Evolutionary conservation across 2,888 invertebrate species (phyloP).

Genomic region (Xestoiulus laeticollis): DNA sequence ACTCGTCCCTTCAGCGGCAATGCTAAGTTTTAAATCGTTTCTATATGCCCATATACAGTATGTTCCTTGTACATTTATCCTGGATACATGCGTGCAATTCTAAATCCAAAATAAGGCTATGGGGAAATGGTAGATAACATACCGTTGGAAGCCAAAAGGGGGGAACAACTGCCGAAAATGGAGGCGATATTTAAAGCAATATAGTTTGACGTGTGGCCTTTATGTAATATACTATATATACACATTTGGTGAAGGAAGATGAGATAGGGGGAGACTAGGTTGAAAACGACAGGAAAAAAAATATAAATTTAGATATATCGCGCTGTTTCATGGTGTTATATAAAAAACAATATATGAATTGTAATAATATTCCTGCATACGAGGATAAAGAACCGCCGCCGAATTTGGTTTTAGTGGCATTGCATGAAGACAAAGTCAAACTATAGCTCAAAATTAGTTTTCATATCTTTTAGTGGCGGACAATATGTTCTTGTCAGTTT

Average conservation of each 20-base stretch:
- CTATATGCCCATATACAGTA: neutral
- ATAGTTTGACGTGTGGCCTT: conserved; percentile 45
- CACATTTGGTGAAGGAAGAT: conserved; percentile 34
- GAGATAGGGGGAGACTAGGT: neutral
- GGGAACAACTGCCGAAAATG: conserved; percentile 41
- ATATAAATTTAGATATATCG: conserved; percentile 45
- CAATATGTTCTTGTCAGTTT: conserved; percentile 48
- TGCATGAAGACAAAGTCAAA: conserved; percentile 41
- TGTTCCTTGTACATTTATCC: neutral
- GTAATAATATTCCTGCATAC: conserved; percentile 46
- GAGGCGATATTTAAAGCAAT: conserved; percentile 43
- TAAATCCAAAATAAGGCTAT: conserved; percentile 13
- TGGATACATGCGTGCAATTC: conserved; percentile 15
- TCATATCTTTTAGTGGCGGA: conserved; percentile 45
- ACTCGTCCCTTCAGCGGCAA: neutral
- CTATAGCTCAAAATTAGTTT: conserved; percentile 47
- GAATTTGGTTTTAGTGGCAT: conserved; percentile 36
- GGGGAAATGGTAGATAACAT: conserved; percentile 17
- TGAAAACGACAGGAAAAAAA: conserved; percentile 37
- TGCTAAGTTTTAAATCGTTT: conserved; percentile 21
- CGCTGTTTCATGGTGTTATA: conserved; percentile 40
- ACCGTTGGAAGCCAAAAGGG: neutral
- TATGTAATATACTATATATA: conserved; percentile 40
- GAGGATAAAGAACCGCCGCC: conserved; percentile 40
- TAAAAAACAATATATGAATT: conserved; percentile 51